phyloP scores from a whole-genome alignment of 2,797 vertebrate genomes.

The Gila robusta region DNA sequence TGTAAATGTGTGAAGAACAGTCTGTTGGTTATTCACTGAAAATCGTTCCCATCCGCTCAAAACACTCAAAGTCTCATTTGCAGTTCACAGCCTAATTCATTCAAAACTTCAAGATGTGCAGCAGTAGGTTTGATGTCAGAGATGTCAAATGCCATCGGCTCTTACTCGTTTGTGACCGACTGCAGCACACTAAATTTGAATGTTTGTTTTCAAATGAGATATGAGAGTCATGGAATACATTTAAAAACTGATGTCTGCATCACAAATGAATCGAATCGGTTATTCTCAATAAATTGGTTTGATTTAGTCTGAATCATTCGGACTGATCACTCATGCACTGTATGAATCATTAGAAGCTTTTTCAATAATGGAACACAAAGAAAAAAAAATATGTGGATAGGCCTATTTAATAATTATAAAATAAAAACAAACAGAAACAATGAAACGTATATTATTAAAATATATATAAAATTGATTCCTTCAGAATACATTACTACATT shows the following conservation, averaged over 20 bases:
- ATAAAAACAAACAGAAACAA: too few relatives aligned
- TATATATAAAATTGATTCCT: neutral
- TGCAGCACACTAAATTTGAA: neutral
- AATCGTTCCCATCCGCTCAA: neutral
- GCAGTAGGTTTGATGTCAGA: neutral
- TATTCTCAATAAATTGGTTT: neutral
- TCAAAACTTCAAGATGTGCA: constrained; percentile 4
- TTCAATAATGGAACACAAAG: neutral
- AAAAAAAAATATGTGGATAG: neutral
- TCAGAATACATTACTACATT: neutral
- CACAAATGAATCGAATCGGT: neutral
- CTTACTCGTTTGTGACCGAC: neutral
- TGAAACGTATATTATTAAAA: neutral
- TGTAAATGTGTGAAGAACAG: constrained; percentile 15
- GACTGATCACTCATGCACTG: neutral
- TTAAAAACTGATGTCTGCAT: neutral
- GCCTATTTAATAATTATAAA: neutral
- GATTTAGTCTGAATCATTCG: neutral
- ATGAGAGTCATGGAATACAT: neutral
- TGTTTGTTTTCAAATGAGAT: neutral
- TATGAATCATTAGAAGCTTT: neutral
- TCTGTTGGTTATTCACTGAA: neutral
- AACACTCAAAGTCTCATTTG: constrained; percentile 1
- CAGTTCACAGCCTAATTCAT: neutral
- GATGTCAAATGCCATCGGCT: neutral